phyloP scores from a whole-genome alignment of 2,797 vertebrate genomes.

The Anabacerthia variegaticeps region DNA sequence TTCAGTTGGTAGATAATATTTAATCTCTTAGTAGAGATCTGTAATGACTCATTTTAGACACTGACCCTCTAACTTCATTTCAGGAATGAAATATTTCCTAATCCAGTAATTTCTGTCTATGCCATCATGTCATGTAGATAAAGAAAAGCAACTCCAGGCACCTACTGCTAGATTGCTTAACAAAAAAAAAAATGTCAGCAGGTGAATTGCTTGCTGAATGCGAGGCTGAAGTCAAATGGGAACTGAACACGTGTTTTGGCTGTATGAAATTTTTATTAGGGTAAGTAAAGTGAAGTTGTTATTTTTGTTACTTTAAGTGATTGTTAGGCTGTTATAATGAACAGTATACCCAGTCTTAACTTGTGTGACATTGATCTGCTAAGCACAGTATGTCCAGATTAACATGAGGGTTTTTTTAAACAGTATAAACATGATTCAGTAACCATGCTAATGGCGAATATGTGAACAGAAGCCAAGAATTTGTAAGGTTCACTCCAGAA shows the following conservation, averaged over 20 bases:
- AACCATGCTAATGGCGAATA: background rate
- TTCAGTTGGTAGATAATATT: constrained; percentile 51
- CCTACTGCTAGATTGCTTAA: constrained; percentile 43
- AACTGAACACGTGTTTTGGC: background rate
- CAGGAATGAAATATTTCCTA: constrained; percentile 62
- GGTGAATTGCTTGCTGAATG: constrained; percentile 38
- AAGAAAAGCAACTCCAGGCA: constrained; percentile 41
- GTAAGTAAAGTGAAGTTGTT: constrained; percentile 62
- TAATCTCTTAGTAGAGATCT: constrained; percentile 59
- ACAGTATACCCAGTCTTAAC: constrained; percentile 31
- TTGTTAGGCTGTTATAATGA: constrained; percentile 19
- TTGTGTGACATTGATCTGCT: constrained; percentile 53
- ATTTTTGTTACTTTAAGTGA: constrained; percentile 61
- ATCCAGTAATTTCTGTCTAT: constrained; percentile 52
- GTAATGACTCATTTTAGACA: constrained; percentile 56
- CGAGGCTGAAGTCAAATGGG: background rate
- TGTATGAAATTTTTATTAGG: constrained; percentile 11
- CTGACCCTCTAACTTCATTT: constrained; percentile 67
- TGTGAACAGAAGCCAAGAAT: background rate
- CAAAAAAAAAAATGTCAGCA: constrained; percentile 53
- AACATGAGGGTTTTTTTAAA: background rate
- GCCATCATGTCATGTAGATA: constrained; percentile 24
- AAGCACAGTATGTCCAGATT: background rate
- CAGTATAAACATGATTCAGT: background rate
- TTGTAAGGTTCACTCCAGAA: background rate